Percentiles rank a stretch among this genome's conserved stretches.
These are phyloP conservation scores for Drosophila tropicalis DNA, from an alignment of 1,140 invertebrate species.

Conservation along the genomic window DNA sequence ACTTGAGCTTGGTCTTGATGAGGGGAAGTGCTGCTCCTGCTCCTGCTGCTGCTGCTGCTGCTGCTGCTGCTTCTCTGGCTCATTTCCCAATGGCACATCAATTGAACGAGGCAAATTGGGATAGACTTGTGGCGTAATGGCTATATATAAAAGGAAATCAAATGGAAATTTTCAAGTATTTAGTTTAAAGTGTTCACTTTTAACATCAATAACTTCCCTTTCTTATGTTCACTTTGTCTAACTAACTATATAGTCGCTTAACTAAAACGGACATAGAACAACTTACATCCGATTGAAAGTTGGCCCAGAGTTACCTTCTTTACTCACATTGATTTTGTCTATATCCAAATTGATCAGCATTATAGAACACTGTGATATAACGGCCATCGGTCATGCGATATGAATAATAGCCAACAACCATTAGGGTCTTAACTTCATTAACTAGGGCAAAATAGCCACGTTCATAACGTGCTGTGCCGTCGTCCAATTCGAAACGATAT, in stretches of 20 bases:
- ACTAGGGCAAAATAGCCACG: constrained; percentile 71
- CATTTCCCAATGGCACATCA: constrained; percentile 62
- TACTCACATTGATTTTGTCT: constrained; percentile 80
- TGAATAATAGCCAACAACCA: constrained; percentile 78
- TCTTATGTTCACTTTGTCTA: no score
- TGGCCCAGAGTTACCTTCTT: no score
- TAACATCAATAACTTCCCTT: background rate
- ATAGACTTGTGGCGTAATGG: constrained; percentile 73
- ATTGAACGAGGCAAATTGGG: constrained; percentile 79
- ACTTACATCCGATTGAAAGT: no score
- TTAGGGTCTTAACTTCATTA: constrained; percentile 67
- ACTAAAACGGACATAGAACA: no score
- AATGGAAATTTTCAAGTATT: no score
- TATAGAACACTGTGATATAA: constrained; percentile 78
- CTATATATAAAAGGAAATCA: constrained; percentile 30
- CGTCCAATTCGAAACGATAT: constrained; percentile 72
- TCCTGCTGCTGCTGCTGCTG: constrained; percentile 11
- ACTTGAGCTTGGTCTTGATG: background rate
- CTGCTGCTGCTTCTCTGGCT: constrained; percentile 19
- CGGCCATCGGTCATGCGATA: constrained; percentile 73
- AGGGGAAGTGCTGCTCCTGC: background rate
- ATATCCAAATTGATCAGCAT: constrained; percentile 79
- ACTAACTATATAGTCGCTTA: no score
- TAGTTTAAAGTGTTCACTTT: background rate
- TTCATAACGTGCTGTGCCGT: constrained; percentile 76